Base-by-base conservation (phyloP, 2,888 invertebrate species). In the Celastrina argiolus region DNA sequence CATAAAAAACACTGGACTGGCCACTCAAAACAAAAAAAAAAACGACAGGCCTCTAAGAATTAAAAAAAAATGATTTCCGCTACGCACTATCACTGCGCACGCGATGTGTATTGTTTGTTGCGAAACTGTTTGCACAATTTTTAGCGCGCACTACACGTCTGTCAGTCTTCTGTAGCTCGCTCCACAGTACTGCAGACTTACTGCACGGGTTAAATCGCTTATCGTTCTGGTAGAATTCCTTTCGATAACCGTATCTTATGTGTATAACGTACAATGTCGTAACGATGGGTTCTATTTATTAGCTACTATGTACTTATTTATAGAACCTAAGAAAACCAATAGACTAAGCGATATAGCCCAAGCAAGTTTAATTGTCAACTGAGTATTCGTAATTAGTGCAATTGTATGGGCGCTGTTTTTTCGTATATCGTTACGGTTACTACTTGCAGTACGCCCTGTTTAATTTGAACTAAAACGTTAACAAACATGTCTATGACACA, bases 211-310 rank as follows among this genome's bases (percentile, higher is more conserved):
- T 39, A 14, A 26, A 26, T 26, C 12, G 22, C 6, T 61, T 61
- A 61, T 61, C 61, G 39, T 36, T 18, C 36, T 39, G 39, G 61
- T 61, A 61, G 39, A 39, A 61, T 61, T 61, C 61, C 61, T 39
- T 36, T 16, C 7, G 61, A 61, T 61, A 61, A 61, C 59, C 41
- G 16, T 58, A 28, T 56, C 58, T 26, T 16, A 36, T 31, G 58
- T 58, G 31, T 58, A 31, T 58, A 58, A 28, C 31, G 31, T 58
- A 58, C 56, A 31, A 28, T n/a, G 58, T 58, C n/a, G 58, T 31
- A 51, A 51, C 12, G 22, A 51, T 51, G 31, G 58, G 28, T 58
- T 56, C 56, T n/a, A 41, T 41, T 41, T 42, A 42, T 42, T 42
- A 16, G 16, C 8, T 45, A n/a, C 41, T 18, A 45, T 16, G 45